Percentiles rank a stretch among this genome's conserved stretches.
These are phyloP conservation scores for Aricia artaxerxes DNA, from an alignment of 2,888 invertebrate genomes.

Conservation along the genomic window DNA sequence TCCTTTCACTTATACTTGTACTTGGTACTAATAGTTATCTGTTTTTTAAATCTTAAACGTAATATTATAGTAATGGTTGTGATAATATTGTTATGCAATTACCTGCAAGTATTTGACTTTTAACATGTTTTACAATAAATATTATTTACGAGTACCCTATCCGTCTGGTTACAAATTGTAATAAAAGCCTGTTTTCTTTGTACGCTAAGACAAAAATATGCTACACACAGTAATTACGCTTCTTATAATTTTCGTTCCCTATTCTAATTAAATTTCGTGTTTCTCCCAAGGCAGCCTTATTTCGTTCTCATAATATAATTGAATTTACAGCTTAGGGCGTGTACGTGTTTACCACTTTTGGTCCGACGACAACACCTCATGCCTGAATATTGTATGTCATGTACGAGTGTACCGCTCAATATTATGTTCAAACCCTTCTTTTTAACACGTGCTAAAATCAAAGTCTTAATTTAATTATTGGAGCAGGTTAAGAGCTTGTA, in stretches of 20 bases:
- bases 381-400: constrained; percentile 18
- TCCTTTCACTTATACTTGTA: background rate
- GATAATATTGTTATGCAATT: too few species aligned
- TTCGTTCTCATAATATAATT: constrained; percentile 30
- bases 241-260: constrained; percentile 27
- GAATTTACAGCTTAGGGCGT: constrained; percentile 31
- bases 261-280: constrained; percentile 29
- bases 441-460: background rate
- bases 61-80: too few species aligned
- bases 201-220: constrained; percentile 1
- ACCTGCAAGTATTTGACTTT: too few species aligned
- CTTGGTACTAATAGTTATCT: background rate
- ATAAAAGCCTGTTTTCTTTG: background rate
- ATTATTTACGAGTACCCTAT: too few species aligned
- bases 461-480: background rate
- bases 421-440: background rate
- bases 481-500: background rate
- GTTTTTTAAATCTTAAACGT: too few species aligned
- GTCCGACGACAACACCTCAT: constrained; percentile 23
- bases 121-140: too few species aligned
- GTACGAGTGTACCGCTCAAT: constrained; percentile 2
- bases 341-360: constrained; percentile 29
- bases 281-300: constrained; percentile 29
- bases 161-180: too few species aligned
- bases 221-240: constrained; percentile 14